phyloP scores from a whole-genome alignment of 2,888 invertebrate genomes.

The Orchestes rusci region DNA sequence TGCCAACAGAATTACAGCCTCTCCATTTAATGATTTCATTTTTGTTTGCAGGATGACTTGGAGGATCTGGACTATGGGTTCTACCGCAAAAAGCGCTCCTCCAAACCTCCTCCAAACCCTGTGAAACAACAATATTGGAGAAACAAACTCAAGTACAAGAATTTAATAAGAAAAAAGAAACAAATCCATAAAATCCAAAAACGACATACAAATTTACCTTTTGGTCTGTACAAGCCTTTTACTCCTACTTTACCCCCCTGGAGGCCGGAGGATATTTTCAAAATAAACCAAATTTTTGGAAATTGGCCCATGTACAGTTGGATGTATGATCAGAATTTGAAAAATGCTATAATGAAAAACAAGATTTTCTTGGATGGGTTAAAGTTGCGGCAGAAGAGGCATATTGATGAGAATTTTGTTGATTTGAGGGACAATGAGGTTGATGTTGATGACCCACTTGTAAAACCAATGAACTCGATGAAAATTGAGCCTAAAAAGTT shows the following conservation, averaged over 20 bases:
- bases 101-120: constrained; percentile 1
- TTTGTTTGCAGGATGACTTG: constrained; percentile 14
- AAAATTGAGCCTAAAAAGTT: not conserved
- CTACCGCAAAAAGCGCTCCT: constrained; percentile 11
- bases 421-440: not conserved
- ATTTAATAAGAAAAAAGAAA: constrained; percentile 7
- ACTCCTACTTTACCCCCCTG: constrained; percentile 27
- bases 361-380: too few species aligned
- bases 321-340: constrained; percentile 10
- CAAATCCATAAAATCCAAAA: constrained; percentile 1
- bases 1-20: too few species aligned
- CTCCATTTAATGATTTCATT: too few species aligned
- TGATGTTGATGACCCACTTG: not conserved
- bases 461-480: not conserved
- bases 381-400: constrained; percentile 2
- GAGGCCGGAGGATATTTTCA: constrained; percentile 30
- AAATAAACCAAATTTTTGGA: constrained; percentile 12
- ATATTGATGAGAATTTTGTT: constrained; percentile 6
- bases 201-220: constrained; percentile 6
- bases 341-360: constrained; percentile 5
- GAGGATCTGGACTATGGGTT: constrained; percentile 12
- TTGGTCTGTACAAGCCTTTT: constrained; percentile 28
- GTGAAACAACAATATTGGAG: not conserved
- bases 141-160: constrained; percentile 9
- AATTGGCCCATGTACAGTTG: constrained; percentile 11